phyloP scores from a whole-genome alignment of 2,888 invertebrate species.

The Nasonovia ribisnigri region DNA sequence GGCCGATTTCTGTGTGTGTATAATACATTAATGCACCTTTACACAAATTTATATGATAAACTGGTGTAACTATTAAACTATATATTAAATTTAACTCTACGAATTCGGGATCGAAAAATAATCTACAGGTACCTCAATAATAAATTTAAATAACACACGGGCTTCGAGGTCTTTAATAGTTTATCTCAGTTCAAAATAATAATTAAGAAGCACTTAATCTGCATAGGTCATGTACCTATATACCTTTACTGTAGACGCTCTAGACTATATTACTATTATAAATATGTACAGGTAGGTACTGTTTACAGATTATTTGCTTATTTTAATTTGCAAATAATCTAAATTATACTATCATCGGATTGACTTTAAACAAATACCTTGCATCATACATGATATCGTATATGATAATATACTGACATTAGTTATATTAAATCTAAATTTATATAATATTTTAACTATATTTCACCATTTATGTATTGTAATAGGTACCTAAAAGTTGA shows the following conservation, averaged over 20 bases:
- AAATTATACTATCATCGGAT: background rate
- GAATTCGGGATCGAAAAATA: background rate
- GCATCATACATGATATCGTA: background rate
- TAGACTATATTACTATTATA: background rate
- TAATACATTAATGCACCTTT: background rate
- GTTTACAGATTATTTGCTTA: background rate
- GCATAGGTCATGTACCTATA: background rate
- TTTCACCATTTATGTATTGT: background rate
- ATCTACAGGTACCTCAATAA: background rate
- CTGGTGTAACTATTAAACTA: too few species aligned
- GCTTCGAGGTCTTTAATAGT: background rate
- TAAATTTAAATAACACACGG: background rate
- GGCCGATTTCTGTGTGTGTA: background rate
- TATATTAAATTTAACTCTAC: too few species aligned
- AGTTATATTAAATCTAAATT: background rate
- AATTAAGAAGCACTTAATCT: slow-evolving; percentile 36
- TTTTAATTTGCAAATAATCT: background rate
- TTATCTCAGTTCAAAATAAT: slow-evolving; percentile 8
- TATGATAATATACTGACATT: background rate
- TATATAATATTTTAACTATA: background rate
- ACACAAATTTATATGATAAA: background rate
- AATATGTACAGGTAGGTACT: background rate
- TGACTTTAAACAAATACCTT: background rate
- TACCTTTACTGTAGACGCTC: background rate
- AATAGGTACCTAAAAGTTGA: background rate